Evolutionary conservation across 92 coral and sea anemone species (phyloP).

Genomic region (Actinernus sp.): DNA sequence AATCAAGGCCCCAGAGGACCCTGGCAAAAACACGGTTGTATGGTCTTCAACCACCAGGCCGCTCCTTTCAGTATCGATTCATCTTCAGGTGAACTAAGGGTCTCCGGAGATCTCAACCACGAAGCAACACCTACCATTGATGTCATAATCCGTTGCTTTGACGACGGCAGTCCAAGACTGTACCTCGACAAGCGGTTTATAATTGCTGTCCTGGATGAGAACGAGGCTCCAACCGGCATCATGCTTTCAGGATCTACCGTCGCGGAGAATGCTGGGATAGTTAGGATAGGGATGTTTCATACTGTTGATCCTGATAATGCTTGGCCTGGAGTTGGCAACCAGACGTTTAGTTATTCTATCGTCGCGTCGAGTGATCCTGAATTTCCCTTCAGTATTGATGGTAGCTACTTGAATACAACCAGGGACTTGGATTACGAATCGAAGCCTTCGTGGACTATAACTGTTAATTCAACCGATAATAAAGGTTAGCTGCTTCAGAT

Average conservation of each 20-base stretch:
- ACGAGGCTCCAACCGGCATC: constrained; percentile 86
- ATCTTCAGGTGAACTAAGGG: constrained; percentile 40
- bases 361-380: constrained; percentile 13
- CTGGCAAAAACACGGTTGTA: constrained; percentile 81
- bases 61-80: constrained; percentile 51
- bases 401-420: constrained; percentile 74
- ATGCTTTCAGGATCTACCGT: constrained; percentile 64
- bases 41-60: constrained; percentile 55
- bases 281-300: constrained; percentile 70
- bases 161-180: constrained; percentile 64
- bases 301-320: constrained; percentile 95
- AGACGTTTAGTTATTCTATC: constrained; percentile 73
- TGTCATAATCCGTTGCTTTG: constrained; percentile 75
- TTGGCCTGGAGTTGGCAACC: constrained; percentile 39
- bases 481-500: too few species aligned
- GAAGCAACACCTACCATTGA: constrained; percentile 60
- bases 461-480: constrained; percentile 82
- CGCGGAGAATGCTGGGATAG: constrained; percentile 76
- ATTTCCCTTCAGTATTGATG: constrained; percentile 74
- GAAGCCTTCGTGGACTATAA: constrained; percentile 52
- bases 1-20: constrained; percentile 80
- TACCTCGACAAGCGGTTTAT: constrained; percentile 52
- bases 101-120: constrained; percentile 64
- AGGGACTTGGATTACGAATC: constrained; percentile 84
- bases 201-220: constrained; percentile 64